These are phyloP conservation scores for Conops quadrifasciatus DNA, from an alignment of 2,888 invertebrate species.

Conservation along the genomic window DNA sequence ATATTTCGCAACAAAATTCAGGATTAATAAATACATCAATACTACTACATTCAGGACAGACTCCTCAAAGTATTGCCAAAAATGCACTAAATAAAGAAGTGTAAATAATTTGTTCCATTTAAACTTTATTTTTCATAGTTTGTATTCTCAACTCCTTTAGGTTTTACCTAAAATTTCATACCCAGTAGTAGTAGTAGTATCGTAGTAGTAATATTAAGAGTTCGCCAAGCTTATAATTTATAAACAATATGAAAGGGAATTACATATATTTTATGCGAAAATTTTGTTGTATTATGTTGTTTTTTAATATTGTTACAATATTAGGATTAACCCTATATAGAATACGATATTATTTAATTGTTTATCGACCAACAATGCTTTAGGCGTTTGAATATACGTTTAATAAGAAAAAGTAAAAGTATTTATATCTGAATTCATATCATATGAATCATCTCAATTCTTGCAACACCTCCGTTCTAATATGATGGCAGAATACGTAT, in stretches of 20 bases:
- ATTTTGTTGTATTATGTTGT: neutral
- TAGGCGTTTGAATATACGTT: no score
- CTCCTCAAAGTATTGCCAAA: neutral
- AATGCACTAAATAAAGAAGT: neutral
- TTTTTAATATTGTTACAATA: neutral
- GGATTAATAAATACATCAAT: no score
- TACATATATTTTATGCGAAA: neutral
- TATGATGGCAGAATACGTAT: no score
- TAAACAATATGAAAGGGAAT: constrained; percentile 7
- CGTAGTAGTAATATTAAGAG: neutral
- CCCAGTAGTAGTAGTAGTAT: neutral
- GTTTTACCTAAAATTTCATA: neutral
- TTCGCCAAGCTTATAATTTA: neutral
- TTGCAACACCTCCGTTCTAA: no score
- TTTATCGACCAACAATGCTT: neutral
- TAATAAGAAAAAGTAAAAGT: no score
- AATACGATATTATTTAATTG: neutral
- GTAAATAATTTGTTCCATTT: neutral
- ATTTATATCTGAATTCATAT: no score
- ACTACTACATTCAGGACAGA: no score
- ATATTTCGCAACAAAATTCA: no score
- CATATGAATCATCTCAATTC: no score
- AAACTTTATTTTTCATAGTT: neutral
- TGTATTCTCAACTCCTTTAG: neutral
- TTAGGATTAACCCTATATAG: neutral